phyloP scores from a whole-genome alignment of 2,113 vertebrate species.

The Ctenodactylus gundi region DNA sequence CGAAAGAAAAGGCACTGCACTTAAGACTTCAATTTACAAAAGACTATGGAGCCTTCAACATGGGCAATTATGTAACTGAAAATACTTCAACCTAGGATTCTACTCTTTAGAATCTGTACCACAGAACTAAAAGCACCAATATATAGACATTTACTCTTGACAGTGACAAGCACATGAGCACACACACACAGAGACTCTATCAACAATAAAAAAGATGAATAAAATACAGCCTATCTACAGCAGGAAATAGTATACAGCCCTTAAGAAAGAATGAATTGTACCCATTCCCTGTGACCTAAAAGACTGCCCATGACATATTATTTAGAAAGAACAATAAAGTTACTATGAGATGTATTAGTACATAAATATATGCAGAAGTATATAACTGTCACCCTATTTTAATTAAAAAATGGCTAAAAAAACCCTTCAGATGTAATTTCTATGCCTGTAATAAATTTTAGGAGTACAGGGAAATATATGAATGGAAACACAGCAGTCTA shows the following conservation, averaged over 20 bases:
- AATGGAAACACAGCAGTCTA: not conserved
- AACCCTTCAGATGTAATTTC: not conserved
- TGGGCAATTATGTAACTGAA: not conserved
- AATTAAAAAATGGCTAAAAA: conserved; percentile 1
- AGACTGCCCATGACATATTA: not conserved
- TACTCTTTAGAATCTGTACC: not conserved
- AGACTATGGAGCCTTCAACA: not conserved
- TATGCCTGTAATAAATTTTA: not conserved
- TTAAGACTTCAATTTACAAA: conserved; percentile 34
- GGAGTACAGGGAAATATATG: not conserved
- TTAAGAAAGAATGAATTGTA: conserved; percentile 12
- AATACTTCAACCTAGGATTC: conserved; percentile 14
- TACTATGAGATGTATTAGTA: not conserved
- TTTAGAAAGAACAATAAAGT: not conserved
- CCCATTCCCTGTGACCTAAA: not conserved
- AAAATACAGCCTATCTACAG: not conserved
- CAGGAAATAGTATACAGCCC: not conserved
- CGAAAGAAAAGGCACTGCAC: not conserved
- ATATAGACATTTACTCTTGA: not conserved
- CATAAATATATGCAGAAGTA: not conserved
- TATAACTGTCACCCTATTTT: not conserved
- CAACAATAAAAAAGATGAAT: not conserved
- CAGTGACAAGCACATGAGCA: not conserved
- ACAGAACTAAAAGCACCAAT: conserved; percentile 21
- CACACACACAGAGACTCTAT: not conserved